A percentile compares a stretch with the other conserved stretches of the same genome.
phyloP scores from a whole-genome alignment of 2,888 invertebrate species.

The Tridacna crocea region DNA sequence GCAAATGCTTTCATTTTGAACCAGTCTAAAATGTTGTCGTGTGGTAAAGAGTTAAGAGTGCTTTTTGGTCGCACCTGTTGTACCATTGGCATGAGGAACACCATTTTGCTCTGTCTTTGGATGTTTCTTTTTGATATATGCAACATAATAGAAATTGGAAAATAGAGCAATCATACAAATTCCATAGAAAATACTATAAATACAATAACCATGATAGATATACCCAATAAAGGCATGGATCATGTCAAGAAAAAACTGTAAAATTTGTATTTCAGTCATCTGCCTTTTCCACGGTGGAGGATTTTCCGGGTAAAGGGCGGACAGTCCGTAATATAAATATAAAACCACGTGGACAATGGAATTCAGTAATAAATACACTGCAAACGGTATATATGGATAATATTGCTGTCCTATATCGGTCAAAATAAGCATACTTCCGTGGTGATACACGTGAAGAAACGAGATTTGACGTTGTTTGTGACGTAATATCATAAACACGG shows the following conservation, averaged over 20 bases:
- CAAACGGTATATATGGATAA: constrained; percentile 81
- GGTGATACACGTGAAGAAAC: constrained; percentile 83
- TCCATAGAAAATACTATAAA: constrained; percentile 82
- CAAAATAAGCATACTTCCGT: constrained; percentile 81
- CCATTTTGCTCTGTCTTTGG: constrained; percentile 1
- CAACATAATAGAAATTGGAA: constrained; percentile 80
- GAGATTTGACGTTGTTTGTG: constrained; percentile 80
- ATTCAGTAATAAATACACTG: constrained; percentile 78
- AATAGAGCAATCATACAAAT: constrained; percentile 80
- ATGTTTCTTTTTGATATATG: constrained; percentile 68
- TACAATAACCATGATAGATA: constrained; percentile 80
- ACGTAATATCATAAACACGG: constrained; percentile 83
- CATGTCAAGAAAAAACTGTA: constrained; percentile 80
- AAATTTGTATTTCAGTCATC: constrained; percentile 82
- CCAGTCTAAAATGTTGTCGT: too few relatives aligned
- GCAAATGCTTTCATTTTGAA: too few relatives aligned
- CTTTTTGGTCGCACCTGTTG: neutral
- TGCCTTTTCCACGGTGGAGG: constrained; percentile 79
- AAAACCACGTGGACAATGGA: constrained; percentile 81
- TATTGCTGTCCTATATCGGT: constrained; percentile 75
- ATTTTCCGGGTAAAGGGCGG: constrained; percentile 73
- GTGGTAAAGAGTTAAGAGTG: neutral
- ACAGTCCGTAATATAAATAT: constrained; percentile 81
- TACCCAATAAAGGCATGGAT: constrained; percentile 77
- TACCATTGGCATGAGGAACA: neutral